Evolutionary conservation across 53 echinoderm and acorn worm species (phyloP).

Genomic region (Hippasteria phrygiana): DNA sequence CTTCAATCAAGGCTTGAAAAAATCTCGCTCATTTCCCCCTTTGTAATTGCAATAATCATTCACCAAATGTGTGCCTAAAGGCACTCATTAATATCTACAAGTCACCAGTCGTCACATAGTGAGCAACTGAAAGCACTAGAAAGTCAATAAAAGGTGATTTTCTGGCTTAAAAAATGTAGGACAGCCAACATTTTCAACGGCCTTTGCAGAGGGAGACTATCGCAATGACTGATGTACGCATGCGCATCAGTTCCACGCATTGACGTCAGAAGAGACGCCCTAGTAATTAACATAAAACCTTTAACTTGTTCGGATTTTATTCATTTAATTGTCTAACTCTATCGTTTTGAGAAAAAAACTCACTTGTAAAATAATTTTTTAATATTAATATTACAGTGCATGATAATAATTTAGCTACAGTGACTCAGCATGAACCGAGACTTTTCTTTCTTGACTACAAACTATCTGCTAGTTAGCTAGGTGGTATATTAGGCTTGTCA

Average conservation of each 20-base stretch:
- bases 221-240: background rate
- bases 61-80: conserved; percentile 43
- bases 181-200: background rate
- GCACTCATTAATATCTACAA: conserved; percentile 17
- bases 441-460: too few relatives aligned
- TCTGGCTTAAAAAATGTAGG: background rate
- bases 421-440: too few relatives aligned
- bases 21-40: conserved; percentile 7
- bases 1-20: background rate
- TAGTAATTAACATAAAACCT: conserved; percentile 1
- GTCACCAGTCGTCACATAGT: conserved; percentile 7
- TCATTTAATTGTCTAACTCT: too few relatives aligned
- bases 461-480: too few relatives aligned
- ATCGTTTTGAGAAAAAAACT: too few relatives aligned
- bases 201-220: background rate
- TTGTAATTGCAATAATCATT: background rate
- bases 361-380: too few relatives aligned
- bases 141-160: conserved; percentile 32
- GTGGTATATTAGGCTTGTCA: too few relatives aligned
- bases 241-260: too few relatives aligned
- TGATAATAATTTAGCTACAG: too few relatives aligned
- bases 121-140: conserved; percentile 12
- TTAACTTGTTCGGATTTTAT: background rate
- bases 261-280: conserved; percentile 69
- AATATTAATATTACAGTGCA: too few relatives aligned